A percentile compares a stretch with the other conserved stretches of the same genome.
These are phyloP conservation scores for Subanguina moxae DNA, from an alignment of 1,140 invertebrate species.

Conservation along the genomic window DNA sequence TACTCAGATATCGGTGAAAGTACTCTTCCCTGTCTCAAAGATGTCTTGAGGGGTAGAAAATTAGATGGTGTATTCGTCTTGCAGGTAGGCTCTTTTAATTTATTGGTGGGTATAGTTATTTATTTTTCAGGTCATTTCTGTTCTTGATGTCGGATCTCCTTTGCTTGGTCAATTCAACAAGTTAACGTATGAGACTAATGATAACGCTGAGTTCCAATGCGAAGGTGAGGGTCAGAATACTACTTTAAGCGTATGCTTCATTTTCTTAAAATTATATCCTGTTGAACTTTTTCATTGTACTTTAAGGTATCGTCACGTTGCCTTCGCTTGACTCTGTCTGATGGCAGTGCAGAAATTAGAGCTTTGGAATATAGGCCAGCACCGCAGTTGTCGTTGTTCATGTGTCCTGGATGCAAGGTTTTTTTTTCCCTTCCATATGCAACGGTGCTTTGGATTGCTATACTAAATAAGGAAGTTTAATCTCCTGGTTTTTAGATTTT, in stretches of 20 bases:
- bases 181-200: not conserved
- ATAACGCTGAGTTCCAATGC: conserved; percentile 1
- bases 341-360: not conserved
- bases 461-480: no score
- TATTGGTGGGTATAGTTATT: not conserved
- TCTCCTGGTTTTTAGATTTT: no score
- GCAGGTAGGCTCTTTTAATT: not conserved
- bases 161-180: conserved; percentile 3
- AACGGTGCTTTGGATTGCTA: no score
- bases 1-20: conserved; percentile 4
- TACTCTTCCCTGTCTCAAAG: not conserved
- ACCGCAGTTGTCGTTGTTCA: not conserved
- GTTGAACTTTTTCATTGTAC: not conserved
- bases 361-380: conserved; percentile 7
- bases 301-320: not conserved
- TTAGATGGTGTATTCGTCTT: not conserved
- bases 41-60: not conserved
- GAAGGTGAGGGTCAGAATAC: not conserved
- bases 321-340: not conserved
- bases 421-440: not conserved
- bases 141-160: not conserved
- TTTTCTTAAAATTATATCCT: not conserved
- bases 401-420: conserved; percentile 7
- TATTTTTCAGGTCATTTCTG: not conserved
- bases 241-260: not conserved